Conservation (phyloP, 2,888 invertebrate genomes). For the Eupsilia transversa region DNA sequence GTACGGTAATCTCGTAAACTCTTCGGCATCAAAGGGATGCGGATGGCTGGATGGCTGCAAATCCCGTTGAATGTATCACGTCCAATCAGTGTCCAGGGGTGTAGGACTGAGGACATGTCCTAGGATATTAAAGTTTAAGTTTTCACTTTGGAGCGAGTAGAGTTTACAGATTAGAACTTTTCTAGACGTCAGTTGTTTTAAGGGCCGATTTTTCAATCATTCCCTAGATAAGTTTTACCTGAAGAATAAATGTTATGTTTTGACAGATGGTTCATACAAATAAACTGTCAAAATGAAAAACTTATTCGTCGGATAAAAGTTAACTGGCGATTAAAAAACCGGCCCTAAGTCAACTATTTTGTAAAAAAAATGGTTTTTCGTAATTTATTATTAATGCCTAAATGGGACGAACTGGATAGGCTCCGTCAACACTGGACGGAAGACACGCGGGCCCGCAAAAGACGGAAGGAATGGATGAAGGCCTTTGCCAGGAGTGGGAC, state of each 20-base stretch:
- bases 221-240: too few species aligned
- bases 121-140: neutral
- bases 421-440: neutral
- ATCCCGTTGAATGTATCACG: neutral
- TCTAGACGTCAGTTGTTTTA: neutral
- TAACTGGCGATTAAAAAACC: too few species aligned
- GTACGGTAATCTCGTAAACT: constrained; percentile 14
- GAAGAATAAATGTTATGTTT: too few species aligned
- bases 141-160: neutral
- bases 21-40: constrained; percentile 1
- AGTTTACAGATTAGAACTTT: neutral
- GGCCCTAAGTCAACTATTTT: too few species aligned
- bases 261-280: too few species aligned
- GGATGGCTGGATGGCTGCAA: neutral
- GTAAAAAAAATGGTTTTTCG: too few species aligned
- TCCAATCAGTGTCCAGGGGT: constrained; percentile 6
- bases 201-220: too few species aligned
- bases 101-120: neutral
- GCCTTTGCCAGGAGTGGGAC: neutral
- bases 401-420: neutral
- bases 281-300: too few species aligned
- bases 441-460: neutral
- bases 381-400: too few species aligned
- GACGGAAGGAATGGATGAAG: neutral
- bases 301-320: too few species aligned